Conservation (phyloP, 2,797 vertebrate genomes). For the Huso huso region DNA sequence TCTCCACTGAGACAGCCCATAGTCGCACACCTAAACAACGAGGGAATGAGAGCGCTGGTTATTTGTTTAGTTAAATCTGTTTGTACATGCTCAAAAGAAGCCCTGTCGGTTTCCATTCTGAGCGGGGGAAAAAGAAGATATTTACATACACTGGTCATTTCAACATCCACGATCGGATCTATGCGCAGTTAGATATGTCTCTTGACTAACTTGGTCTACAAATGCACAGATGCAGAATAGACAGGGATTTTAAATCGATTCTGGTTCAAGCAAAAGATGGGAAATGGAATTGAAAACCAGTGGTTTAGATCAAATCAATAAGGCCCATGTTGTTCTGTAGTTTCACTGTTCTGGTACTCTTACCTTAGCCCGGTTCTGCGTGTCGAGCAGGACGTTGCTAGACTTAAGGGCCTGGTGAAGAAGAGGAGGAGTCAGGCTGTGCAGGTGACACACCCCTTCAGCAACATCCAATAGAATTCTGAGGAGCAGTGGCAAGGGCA, state of each 20-base stretch:
- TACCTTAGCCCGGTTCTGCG: slow-evolving; percentile 52
- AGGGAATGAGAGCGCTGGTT: not conserved
- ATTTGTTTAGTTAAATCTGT: not conserved
- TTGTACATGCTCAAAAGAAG: not conserved
- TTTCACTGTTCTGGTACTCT: too few species aligned
- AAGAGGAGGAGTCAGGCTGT: slow-evolving; percentile 24
- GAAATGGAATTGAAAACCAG: too few species aligned
- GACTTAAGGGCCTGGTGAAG: slow-evolving; percentile 49
- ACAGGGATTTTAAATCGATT: not conserved
- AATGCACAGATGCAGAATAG: not conserved
- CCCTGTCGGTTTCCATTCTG: not conserved
- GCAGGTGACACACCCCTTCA: slow-evolving; percentile 47
- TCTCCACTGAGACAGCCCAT: slow-evolving; percentile 37
- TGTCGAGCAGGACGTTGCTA: slow-evolving; percentile 52
- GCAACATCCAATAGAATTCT: slow-evolving; percentile 46
- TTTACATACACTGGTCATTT: not conserved
- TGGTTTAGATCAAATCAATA: too few species aligned
- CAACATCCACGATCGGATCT: too few species aligned
- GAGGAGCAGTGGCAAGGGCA: slow-evolving; percentile 39
- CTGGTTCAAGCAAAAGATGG: not conserved
- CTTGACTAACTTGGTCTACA: not conserved
- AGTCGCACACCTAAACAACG: slow-evolving; percentile 46
- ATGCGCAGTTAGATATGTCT: not conserved
- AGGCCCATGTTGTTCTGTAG: too few species aligned
- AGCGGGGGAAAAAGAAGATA: not conserved